These are phyloP conservation scores for Lordiphosa andalusiaca DNA, from an alignment of 2,888 invertebrate genomes.

Conservation along the genomic window DNA sequence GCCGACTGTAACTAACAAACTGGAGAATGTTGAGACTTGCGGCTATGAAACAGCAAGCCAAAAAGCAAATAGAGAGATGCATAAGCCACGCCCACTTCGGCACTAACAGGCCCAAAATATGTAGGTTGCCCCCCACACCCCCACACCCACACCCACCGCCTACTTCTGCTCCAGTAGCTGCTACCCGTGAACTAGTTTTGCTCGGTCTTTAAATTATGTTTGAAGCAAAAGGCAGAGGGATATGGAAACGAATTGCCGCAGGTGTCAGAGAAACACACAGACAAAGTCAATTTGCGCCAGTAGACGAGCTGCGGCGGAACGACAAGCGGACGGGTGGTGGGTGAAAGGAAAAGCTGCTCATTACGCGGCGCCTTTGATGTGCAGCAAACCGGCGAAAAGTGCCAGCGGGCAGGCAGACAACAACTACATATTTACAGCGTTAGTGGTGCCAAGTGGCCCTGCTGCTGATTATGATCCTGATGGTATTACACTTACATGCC, in stretches of 20 bases:
- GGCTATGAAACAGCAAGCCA: constrained; percentile 67
- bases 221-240: constrained; percentile 54
- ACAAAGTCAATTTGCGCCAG: constrained; percentile 68
- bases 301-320: constrained; percentile 35
- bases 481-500: constrained; percentile 40
- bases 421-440: constrained; percentile 45
- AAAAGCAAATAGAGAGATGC: constrained; percentile 52
- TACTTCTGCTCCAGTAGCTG: constrained; percentile 19
- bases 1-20: constrained; percentile 23
- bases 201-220: constrained; percentile 69
- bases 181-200: constrained; percentile 66
- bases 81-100: constrained; percentile 41
- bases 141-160: constrained; percentile 10
- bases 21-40: constrained; percentile 67
- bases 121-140: constrained; percentile 50
- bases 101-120: constrained; percentile 49
- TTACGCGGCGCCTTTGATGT: constrained; percentile 72
- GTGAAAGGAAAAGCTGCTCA: constrained; percentile 62
- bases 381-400: constrained; percentile 71
- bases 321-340: constrained; percentile 17
- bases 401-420: constrained; percentile 43
- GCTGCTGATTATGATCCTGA: constrained; percentile 70
- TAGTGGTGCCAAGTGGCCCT: constrained; percentile 68
- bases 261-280: constrained; percentile 74
- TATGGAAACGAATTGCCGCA: constrained; percentile 67